phyloP scores from a whole-genome alignment of 2,888 invertebrate genomes.

The Myopa testacea region DNA sequence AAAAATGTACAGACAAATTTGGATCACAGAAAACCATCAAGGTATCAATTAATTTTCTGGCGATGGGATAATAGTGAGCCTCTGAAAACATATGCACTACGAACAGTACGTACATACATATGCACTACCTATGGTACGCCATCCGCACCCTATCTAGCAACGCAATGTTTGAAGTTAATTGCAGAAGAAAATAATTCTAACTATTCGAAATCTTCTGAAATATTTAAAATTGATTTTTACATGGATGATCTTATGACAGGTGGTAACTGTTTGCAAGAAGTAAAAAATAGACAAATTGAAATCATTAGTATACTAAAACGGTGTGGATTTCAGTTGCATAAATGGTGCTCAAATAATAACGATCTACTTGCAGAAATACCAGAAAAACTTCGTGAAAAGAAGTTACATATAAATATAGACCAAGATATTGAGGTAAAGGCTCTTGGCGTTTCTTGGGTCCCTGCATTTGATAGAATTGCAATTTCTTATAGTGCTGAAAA shows the following conservation, averaged over 20 bases:
- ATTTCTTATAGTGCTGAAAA: neutral
- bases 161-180: slow-evolving; percentile 18
- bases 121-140: slow-evolving; percentile 30
- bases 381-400: neutral
- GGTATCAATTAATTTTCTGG: neutral
- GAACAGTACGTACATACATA: too few species aligned
- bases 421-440: slow-evolving; percentile 13
- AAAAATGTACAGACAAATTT: neutral
- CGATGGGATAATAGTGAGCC: neutral
- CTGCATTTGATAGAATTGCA: slow-evolving; percentile 6
- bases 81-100: slow-evolving; percentile 35
- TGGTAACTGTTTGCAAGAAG: slow-evolving; percentile 4
- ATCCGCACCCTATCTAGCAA: slow-evolving; percentile 46
- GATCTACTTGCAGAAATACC: neutral
- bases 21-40: neutral
- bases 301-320: neutral
- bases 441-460: slow-evolving; percentile 19
- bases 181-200: slow-evolving; percentile 44
- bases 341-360: slow-evolving; percentile 18
- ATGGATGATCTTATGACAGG: slow-evolving; percentile 42
- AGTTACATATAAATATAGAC: neutral
- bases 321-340: slow-evolving; percentile 7
- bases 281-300: neutral
- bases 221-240: slow-evolving; percentile 43
- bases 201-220: slow-evolving; percentile 43